Conservation (phyloP, 2,113 vertebrate species). For the Cisticola juncidis region DNA sequence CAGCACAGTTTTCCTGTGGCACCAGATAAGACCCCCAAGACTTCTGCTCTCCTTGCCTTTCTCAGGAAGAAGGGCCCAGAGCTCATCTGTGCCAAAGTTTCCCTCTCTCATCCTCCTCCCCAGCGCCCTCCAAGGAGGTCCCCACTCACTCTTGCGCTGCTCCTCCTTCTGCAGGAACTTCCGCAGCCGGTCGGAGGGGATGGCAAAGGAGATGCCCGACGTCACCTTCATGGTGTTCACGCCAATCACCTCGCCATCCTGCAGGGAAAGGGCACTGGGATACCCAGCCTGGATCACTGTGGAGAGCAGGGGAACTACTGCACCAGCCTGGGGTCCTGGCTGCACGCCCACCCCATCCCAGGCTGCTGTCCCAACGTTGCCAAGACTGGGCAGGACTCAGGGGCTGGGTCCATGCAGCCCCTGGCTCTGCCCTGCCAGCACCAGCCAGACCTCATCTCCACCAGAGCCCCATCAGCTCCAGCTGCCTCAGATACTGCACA, state of each 20-base stretch:
- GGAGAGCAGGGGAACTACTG: not conserved
- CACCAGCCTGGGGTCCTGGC: not conserved
- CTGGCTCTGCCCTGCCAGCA: not conserved
- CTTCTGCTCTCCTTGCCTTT: not conserved
- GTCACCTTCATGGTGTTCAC: conserved; percentile 99
- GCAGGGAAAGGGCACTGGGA: not conserved
- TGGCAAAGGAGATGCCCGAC: conserved; percentile 95
- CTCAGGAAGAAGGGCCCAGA: not conserved
- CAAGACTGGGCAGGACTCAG: not conserved
- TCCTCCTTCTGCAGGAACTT: conserved; percentile 81
- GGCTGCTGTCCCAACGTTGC: not conserved
- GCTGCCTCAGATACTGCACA: not conserved
- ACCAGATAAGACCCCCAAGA: not conserved
- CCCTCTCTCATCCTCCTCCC: not conserved
- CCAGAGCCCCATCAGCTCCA: not conserved
- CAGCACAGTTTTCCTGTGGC: not conserved
- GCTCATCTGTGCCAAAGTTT: not conserved
- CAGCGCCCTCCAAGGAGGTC: rapidly evolving
- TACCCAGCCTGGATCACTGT: not conserved
- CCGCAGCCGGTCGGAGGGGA: conserved; percentile 88
- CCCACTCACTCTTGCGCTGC: conserved; percentile 81
- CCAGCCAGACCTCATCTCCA: rapidly evolving
- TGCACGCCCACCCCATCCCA: rapidly evolving
- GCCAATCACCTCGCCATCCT: conserved; percentile 97
- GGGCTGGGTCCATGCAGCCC: not conserved